Base-by-base conservation (phyloP, 2,888 invertebrate species). In the Trichopoda pennipes region DNA sequence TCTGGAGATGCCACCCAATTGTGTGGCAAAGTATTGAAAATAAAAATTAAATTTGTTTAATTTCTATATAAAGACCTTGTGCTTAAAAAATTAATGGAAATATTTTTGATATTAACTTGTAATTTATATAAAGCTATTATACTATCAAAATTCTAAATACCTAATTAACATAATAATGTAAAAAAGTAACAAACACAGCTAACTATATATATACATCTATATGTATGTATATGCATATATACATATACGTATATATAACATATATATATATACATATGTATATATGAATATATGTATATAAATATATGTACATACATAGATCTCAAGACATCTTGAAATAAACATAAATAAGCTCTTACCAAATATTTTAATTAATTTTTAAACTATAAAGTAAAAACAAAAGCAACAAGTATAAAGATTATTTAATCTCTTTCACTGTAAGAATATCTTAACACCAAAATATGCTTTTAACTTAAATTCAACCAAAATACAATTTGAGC, bases 381-480 rank as follows among this genome's bases (percentile, higher is more conserved):
- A 70, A 73, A 44, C 60, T 60, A 66, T 61, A 23, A 68, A 49
- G 19, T 28, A 28, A 28, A 28, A 2, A 28, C 28, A 28, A 28
- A 28, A 28, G 6, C 3, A 28, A 28, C 2, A 28, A 28, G 28
- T 9, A 49, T 8, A 49, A 49, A 49, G 47, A 49, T 14, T 35
- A 66, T 60, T 56, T 47, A 58, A 70, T 38, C 70, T 68, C 66
- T 74, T 74, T 81, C 81, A 73, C 77, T 78, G 81, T 78, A 81
- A 81, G 81, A 74, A 78, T 69, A 64, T 64, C 77, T 74, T 38
- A 73, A 81, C 81, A 82, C 74, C 78, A 81, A 81, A 72, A 70
- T 78, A 60, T 60, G 61, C 42, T 66, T 77, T 68, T 61, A 76
- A 42, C 56, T 77, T 61, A 42, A 51, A 63, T 55, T 61, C 55